These are phyloP conservation scores for Rhamnusium bicolor DNA, from an alignment of 2,888 invertebrate species.

Conservation along the genomic window DNA sequence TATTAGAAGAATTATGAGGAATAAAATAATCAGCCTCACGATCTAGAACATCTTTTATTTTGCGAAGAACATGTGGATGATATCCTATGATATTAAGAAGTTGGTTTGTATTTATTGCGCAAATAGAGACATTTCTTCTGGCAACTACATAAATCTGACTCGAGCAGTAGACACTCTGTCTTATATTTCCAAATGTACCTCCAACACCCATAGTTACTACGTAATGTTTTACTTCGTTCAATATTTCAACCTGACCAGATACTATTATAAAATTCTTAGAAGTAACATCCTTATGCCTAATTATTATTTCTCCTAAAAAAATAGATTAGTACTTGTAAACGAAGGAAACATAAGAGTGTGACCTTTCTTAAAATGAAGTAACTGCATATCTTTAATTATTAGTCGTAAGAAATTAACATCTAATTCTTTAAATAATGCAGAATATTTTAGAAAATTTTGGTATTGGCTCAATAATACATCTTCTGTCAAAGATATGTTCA, in stretches of 20 bases:
- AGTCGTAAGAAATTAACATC: slow-evolving; percentile 31
- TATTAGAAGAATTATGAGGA: background rate
- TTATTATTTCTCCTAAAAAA: slow-evolving; percentile 41
- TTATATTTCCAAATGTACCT: slow-evolving; percentile 43
- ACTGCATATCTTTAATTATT: slow-evolving; percentile 30
- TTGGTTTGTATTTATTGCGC: slow-evolving; percentile 32
- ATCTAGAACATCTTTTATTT: slow-evolving; percentile 29
- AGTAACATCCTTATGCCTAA: slow-evolving; percentile 40
- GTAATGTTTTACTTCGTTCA: slow-evolving; percentile 22
- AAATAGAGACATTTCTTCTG: slow-evolving; percentile 42
- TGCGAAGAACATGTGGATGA: slow-evolving; percentile 28
- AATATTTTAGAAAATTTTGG: slow-evolving; percentile 23
- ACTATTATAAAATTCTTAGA: slow-evolving; percentile 40
- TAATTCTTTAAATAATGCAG: slow-evolving; percentile 35
- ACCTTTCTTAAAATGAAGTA: slow-evolving; percentile 42
- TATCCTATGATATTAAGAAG: slow-evolving; percentile 34
- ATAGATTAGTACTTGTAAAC: background rate
- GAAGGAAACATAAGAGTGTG: background rate
- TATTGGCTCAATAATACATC: slow-evolving; percentile 33
- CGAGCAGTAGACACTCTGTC: background rate
- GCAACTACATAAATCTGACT: slow-evolving; percentile 35
- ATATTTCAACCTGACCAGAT: slow-evolving; percentile 43
- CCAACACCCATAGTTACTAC: slow-evolving; percentile 35
- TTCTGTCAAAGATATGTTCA: slow-evolving; percentile 4
- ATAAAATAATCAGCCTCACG: slow-evolving; percentile 21